A percentile compares a stretch with the other conserved stretches of the same genome.
phyloP scores from a whole-genome alignment of 1,140 invertebrate species.

The Drosophila equinoxialis region DNA sequence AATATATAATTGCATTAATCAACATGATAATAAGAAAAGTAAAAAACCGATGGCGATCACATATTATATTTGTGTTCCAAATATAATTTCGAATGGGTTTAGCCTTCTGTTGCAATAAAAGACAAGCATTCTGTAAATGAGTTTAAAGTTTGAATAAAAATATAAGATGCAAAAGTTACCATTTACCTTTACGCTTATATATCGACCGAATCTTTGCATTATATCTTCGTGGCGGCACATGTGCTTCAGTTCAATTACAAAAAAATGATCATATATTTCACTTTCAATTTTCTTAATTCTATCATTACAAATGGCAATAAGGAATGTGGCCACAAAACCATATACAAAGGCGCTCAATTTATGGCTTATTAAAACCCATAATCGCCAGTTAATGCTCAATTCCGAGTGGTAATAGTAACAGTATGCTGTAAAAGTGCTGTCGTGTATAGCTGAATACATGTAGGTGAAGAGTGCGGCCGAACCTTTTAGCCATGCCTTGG shows the following conservation, averaged over 20 bases:
- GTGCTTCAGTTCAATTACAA: slow-evolving; percentile 22
- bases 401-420: slow-evolving; percentile 15
- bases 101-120: slow-evolving; percentile 17
- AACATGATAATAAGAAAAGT: slow-evolving; percentile 20
- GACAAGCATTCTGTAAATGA: not conserved
- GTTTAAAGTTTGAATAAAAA: too few relatives aligned
- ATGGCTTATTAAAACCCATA: slow-evolving; percentile 3
- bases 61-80: slow-evolving; percentile 27
- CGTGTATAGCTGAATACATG: slow-evolving; percentile 26
- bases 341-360: slow-evolving; percentile 25
- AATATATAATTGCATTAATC: slow-evolving; percentile 36
- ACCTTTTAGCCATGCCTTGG: slow-evolving; percentile 20
- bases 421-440: slow-evolving; percentile 21
- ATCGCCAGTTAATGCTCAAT: not conserved
- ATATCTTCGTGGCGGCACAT: not conserved
- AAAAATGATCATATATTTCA: slow-evolving; percentile 12
- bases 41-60: slow-evolving; percentile 31
- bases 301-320: slow-evolving; percentile 29
- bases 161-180: too few relatives aligned
- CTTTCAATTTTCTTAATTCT: slow-evolving; percentile 24
- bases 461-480: slow-evolving; percentile 25
- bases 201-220: slow-evolving; percentile 14
- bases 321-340: slow-evolving; percentile 16
- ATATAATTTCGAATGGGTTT: slow-evolving; percentile 25
- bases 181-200: slow-evolving; percentile 25